Evolutionary conservation across 2,888 invertebrate species (phyloP).

Genomic region (Mechanitis mazaeus): DNA sequence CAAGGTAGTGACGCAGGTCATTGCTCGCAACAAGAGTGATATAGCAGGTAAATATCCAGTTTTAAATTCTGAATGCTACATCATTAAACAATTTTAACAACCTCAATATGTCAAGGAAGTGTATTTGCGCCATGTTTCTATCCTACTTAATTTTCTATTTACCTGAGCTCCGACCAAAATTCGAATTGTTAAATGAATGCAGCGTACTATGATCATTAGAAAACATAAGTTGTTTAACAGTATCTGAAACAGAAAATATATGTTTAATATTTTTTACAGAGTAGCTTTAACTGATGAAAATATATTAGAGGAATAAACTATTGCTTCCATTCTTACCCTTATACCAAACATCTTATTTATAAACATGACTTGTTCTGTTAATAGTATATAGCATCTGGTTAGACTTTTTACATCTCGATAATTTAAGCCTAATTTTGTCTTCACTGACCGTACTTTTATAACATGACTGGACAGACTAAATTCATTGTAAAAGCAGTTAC

Average conservation of each 20-base stretch:
- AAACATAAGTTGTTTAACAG: constrained; percentile 53
- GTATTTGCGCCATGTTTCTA: no score
- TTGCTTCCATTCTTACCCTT: constrained; percentile 43
- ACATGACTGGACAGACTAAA: neutral
- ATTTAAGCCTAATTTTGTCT: constrained; percentile 3
- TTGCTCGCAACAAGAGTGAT: constrained; percentile 42
- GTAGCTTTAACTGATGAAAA: no score
- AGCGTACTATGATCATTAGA: constrained; percentile 56
- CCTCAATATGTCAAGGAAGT: no score
- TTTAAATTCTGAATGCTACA: constrained; percentile 38
- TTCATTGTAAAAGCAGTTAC: constrained; percentile 41
- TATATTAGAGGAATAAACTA: no score
- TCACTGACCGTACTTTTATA: constrained; percentile 8
- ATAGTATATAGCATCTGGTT: constrained; percentile 50
- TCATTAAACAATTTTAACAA: constrained; percentile 9
- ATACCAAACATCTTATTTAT: constrained; percentile 58
- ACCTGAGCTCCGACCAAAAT: constrained; percentile 52
- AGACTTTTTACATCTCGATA: constrained; percentile 40
- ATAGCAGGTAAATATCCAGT: constrained; percentile 42
- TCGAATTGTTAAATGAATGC: constrained; percentile 49
- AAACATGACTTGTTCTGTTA: constrained; percentile 53
- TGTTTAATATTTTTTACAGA: neutral
- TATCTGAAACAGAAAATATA: constrained; percentile 44
- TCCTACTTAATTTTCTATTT: constrained; percentile 11
- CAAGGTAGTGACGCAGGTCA: constrained; percentile 45